Conservation (phyloP, 2,888 invertebrate genomes). For the Hirtodrosophila cameraria region DNA sequence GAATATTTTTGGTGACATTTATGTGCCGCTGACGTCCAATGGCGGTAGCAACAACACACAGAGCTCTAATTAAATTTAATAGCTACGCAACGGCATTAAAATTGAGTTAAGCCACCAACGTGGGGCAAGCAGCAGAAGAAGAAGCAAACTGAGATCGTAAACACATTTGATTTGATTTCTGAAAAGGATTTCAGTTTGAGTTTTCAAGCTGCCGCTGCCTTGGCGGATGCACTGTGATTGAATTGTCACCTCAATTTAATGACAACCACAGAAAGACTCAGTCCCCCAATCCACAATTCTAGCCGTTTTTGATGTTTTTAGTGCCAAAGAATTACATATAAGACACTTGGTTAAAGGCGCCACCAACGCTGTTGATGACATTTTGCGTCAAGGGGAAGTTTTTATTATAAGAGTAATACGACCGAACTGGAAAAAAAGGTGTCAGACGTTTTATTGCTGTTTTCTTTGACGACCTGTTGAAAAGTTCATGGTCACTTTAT, state of each 20-base stretch:
- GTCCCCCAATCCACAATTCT: slow-evolving; percentile 16
- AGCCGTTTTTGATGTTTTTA: slow-evolving; percentile 55
- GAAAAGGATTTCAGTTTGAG: too few species aligned
- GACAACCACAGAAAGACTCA: slow-evolving; percentile 35
- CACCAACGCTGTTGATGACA: slow-evolving; percentile 51
- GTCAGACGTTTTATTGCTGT: slow-evolving; percentile 73
- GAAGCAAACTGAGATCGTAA: slow-evolving; percentile 64
- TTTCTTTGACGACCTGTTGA: slow-evolving; percentile 67
- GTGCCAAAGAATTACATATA: slow-evolving; percentile 13
- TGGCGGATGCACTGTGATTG: slow-evolving; percentile 73
- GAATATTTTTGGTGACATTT: slow-evolving; percentile 78
- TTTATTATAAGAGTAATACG: slow-evolving; percentile 43
- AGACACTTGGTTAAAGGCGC: slow-evolving; percentile 46
- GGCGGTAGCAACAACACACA: slow-evolving; percentile 59
- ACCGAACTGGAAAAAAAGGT: slow-evolving; percentile 56
- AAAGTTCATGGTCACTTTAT: slow-evolving; percentile 72
- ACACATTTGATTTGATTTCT: slow-evolving; percentile 78
- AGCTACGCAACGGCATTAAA: slow-evolving; percentile 68
- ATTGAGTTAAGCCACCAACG: slow-evolving; percentile 64
- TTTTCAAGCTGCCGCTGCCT: slow-evolving; percentile 40
- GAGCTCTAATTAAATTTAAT: slow-evolving; percentile 81
- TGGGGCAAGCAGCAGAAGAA: slow-evolving; percentile 17
- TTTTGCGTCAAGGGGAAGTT: slow-evolving; percentile 26
- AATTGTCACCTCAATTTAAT: slow-evolving; percentile 78
- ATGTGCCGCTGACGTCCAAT: slow-evolving; percentile 64